A percentile compares a stretch with the other conserved stretches of the same genome.
Conservation (phyloP, 2,888 invertebrate genomes). For the Thelaira solivaga region DNA sequence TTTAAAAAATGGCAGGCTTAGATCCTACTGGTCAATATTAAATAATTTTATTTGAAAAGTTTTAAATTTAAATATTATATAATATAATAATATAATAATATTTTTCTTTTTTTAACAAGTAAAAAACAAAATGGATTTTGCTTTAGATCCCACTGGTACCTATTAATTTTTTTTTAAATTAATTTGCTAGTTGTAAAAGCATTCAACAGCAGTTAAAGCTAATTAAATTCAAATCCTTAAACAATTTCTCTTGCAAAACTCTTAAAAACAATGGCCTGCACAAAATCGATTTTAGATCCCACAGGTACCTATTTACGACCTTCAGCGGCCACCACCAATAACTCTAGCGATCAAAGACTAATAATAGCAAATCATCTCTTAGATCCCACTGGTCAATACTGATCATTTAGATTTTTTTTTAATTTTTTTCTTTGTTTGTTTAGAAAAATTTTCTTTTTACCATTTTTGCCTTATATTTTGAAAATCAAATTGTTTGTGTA, state of each 20-base stretch:
- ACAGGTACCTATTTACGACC: constrained; percentile 76
- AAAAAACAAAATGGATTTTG: constrained; percentile 73
- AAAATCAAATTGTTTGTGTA: constrained; percentile 8
- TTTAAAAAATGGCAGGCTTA: constrained; percentile 70
- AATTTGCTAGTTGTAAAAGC: too few relatives aligned
- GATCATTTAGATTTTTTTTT: constrained; percentile 33
- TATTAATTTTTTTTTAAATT: constrained; percentile 66
- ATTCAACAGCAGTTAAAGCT: neutral
- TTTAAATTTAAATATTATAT: too few relatives aligned
- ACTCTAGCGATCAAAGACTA: constrained; percentile 62
- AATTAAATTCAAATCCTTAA: neutral
- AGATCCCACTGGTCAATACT: constrained; percentile 77
- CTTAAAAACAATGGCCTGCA: constrained; percentile 65
- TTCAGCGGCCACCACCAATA: constrained; percentile 1
- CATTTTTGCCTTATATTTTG: constrained; percentile 69
- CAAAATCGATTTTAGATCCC: constrained; percentile 70
- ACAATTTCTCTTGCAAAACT: neutral
- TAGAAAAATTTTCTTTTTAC: constrained; percentile 44
- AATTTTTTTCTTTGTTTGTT: neutral
- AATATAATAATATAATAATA: too few relatives aligned
- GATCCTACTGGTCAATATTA: constrained; percentile 77
- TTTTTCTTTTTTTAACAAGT: neutral
- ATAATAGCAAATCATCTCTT: constrained; percentile 64
- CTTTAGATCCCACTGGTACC: constrained; percentile 76
- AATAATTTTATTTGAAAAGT: constrained; percentile 4